Percentiles rank a stretch among this genome's conserved stretches.
Conservation (phyloP, 2,888 invertebrate genomes). For the Siphlonurus alternatus region DNA sequence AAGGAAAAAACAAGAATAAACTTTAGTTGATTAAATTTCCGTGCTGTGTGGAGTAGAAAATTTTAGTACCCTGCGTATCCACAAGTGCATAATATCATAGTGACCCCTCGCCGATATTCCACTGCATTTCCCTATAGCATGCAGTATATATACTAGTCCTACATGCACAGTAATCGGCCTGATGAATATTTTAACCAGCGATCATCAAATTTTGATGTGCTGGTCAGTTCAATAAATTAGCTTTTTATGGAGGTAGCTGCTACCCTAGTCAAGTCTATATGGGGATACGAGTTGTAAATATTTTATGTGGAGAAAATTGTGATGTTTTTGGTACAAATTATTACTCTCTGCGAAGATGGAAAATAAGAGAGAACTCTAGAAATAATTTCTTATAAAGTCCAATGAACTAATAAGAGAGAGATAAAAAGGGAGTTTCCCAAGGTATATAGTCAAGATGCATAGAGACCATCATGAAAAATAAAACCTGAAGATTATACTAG, state of each 20-base stretch:
- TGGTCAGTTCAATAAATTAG: constrained; percentile 3
- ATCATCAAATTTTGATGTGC: neutral
- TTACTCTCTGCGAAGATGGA: neutral
- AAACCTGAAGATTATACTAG: neutral
- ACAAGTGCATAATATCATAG: neutral
- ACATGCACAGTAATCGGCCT: neutral
- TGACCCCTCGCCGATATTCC: no score
- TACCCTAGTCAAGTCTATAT: neutral
- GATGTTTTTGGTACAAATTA: neutral
- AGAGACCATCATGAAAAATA: neutral
- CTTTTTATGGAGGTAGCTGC: neutral
- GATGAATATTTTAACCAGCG: neutral
- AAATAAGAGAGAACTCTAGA: neutral
- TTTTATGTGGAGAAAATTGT: neutral
- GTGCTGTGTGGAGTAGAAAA: no score
- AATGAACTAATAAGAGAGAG: neutral
- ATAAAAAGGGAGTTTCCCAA: neutral
- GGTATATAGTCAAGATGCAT: neutral
- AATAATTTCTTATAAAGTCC: neutral
- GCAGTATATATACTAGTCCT: neutral
- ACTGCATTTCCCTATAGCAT: neutral
- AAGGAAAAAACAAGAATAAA: no score
- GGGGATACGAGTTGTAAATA: neutral
- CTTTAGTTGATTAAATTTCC: no score
- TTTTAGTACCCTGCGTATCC: neutral